Evolutionary conservation across 1,140 invertebrate genomes (phyloP).

Genomic region (Drosophila bocqueti): DNA sequence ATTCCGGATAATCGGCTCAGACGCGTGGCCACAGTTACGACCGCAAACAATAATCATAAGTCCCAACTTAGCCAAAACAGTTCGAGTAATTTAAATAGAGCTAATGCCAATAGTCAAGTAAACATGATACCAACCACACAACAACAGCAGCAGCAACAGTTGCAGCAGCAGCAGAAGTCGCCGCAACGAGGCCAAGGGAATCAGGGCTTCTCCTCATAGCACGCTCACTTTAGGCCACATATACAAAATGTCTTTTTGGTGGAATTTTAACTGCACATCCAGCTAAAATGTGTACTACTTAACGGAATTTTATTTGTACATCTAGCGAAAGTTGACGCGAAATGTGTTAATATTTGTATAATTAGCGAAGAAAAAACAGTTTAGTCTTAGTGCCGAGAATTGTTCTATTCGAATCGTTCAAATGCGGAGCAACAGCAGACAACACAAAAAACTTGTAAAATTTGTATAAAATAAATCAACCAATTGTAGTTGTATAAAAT

Average conservation of each 20-base stretch:
- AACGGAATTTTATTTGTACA: conserved; percentile 11
- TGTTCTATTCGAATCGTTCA: conserved; percentile 30
- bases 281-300: conserved; percentile 28
- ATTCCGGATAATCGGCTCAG: conserved; percentile 79
- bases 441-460: conserved; percentile 49
- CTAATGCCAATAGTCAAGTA: conserved; percentile 54
- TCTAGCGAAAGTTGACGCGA: conserved; percentile 2
- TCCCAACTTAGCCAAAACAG: conserved; percentile 74
- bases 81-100: conserved; percentile 55
- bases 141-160: conserved; percentile 17
- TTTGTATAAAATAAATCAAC: conserved; percentile 58
- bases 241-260: conserved; percentile 76
- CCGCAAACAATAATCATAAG: conserved; percentile 75
- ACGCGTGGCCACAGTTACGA: conserved; percentile 75
- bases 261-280: conserved; percentile 61
- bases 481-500: conserved; percentile 54
- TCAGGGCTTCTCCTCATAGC: conserved; percentile 66
- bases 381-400: conserved; percentile 40
- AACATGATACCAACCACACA: conserved; percentile 51
- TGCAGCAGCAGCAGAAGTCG: conserved; percentile 47
- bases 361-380: conserved; percentile 67
- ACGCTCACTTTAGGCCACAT: conserved; percentile 46
- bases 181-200: conserved; percentile 50
- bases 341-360: conserved; percentile 42
- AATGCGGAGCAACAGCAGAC: conserved; percentile 7